Evolutionary conservation across 1,140 invertebrate genomes (phyloP).

Genomic region (Drosophila aff.): DNA sequence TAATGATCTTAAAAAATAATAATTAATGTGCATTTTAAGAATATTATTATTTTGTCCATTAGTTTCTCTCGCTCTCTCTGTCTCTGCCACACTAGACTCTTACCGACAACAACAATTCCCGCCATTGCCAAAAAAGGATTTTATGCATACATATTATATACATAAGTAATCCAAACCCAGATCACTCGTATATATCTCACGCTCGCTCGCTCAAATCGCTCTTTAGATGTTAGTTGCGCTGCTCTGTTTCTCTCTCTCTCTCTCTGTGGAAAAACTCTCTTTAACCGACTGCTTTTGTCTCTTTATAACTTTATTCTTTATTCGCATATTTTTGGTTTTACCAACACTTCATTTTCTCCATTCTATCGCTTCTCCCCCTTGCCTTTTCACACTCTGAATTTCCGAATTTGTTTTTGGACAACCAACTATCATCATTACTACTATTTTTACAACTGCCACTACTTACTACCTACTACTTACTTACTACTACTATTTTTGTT

Average conservation of each 20-base stretch:
- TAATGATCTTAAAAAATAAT: not conserved
- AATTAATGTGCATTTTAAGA: not conserved
- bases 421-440: conserved; percentile 18
- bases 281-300: conserved; percentile 23
- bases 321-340: conserved; percentile 22
- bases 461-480: conserved; percentile 2
- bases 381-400: not conserved
- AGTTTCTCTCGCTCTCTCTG: not conserved
- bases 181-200: conserved; percentile 29
- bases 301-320: conserved; percentile 5
- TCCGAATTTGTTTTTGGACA: conserved; percentile 8
- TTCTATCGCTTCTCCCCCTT: not conserved
- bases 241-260: conserved; percentile 15
- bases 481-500: conserved; percentile 37
- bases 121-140: not conserved
- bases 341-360: conserved; percentile 16
- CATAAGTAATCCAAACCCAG: conserved; percentile 9
- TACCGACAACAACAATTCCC: not conserved
- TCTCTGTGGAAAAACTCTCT: not conserved
- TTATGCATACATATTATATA: not conserved
- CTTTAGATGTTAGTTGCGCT: conserved; percentile 61
- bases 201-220: conserved; percentile 45
- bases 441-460: not conserved
- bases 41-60: conserved; percentile 3
- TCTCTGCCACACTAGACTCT: not conserved